phyloP scores from a whole-genome alignment of 2,113 vertebrate genomes.

The Labeo catla region DNA sequence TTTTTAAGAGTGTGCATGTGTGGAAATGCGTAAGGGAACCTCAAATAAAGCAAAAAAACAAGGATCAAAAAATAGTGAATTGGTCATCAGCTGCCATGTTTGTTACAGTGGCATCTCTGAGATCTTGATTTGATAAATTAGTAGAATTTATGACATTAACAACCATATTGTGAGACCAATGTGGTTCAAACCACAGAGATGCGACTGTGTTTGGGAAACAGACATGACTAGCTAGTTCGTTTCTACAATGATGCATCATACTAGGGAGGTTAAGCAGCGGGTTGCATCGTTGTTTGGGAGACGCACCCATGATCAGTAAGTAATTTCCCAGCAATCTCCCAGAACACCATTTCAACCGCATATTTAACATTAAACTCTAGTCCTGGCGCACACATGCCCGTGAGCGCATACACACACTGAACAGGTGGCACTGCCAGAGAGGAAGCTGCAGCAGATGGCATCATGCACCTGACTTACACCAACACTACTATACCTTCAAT shows the following conservation, averaged over 20 bases:
- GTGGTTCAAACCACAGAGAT: too few relatives aligned
- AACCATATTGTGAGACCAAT: too few relatives aligned
- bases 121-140: too few relatives aligned
- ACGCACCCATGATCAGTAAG: neutral
- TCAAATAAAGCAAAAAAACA: neutral
- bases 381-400: neutral
- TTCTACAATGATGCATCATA: too few relatives aligned
- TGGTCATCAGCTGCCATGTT: too few relatives aligned
- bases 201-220: too few relatives aligned
- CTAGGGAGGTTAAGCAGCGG: too few relatives aligned
- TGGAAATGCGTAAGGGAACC: neutral
- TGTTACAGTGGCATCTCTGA: too few relatives aligned
- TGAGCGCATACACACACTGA: slow-evolving; percentile 53
- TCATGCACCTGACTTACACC: slow-evolving; percentile 18
- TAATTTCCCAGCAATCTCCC: neutral
- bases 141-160: too few relatives aligned
- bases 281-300: neutral
- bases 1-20: too few relatives aligned
- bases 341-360: neutral
- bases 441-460: slow-evolving; percentile 60
- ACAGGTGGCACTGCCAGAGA: slow-evolving; percentile 62
- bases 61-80: too few relatives aligned
- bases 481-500: slow-evolving; percentile 37
- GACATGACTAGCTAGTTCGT: too few relatives aligned
- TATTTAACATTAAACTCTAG: neutral